These are phyloP conservation scores for Pelecanoides urinatrix DNA, from an alignment of 2,113 vertebrate species.

Conservation along the genomic window DNA sequence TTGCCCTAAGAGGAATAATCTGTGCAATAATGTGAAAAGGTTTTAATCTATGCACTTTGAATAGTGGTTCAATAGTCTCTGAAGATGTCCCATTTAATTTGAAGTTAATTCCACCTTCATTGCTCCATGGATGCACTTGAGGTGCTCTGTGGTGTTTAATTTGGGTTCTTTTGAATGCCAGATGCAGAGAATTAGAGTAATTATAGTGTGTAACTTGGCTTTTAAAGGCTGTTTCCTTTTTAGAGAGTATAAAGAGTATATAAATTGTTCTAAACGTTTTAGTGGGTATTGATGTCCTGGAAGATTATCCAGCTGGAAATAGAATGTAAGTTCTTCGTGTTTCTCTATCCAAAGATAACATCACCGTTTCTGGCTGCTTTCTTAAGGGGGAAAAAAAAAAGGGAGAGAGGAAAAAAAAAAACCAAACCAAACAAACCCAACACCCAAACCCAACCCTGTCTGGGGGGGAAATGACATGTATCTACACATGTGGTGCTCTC, in stretches of 20 bases:
- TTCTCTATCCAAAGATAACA: background rate
- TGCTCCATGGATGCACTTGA: constrained; percentile 53
- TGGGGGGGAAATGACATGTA: too few relatives aligned
- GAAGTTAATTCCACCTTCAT: constrained; percentile 63
- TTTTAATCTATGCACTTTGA: constrained; percentile 11
- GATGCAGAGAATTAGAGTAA: constrained; percentile 61
- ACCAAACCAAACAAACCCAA: background rate
- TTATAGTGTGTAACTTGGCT: constrained; percentile 45
- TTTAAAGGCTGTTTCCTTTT: constrained; percentile 52
- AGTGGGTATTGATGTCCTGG: constrained; percentile 41
- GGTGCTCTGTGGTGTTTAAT: constrained; percentile 58
- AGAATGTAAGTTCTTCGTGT: constrained; percentile 17
- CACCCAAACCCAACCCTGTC: background rate
- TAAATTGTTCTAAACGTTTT: constrained; percentile 60
- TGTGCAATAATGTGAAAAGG: background rate
- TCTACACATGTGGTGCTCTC: background rate
- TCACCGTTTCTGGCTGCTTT: background rate
- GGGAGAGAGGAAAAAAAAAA: background rate
- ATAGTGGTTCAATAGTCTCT: background rate
- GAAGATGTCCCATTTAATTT: constrained; percentile 53
- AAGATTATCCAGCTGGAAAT: constrained; percentile 59
- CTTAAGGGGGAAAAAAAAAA: background rate
- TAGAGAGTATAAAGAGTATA: constrained; percentile 45
- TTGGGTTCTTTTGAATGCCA: constrained; percentile 49
- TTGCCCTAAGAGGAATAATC: constrained; percentile 12